A percentile compares a stretch with the other conserved stretches of the same genome.
phyloP scores from a whole-genome alignment of 2,888 invertebrate species.

The Acrobasis repandana region DNA sequence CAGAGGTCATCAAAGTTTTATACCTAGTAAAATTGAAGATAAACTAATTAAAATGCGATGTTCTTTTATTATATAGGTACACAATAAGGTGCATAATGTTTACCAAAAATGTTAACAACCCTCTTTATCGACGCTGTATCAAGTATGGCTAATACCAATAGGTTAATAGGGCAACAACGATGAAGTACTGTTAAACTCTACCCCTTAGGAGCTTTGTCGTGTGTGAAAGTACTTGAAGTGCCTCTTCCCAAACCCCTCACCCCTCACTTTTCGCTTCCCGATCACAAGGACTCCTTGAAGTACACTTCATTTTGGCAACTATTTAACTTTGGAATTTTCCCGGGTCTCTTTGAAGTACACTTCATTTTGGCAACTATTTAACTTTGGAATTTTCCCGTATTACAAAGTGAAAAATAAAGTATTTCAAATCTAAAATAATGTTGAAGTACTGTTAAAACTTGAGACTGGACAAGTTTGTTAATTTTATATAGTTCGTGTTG shows the following conservation, averaged over 20 bases:
- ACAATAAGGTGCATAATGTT: not conserved
- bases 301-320: conserved; percentile 4
- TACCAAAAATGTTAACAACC: conserved; percentile 5
- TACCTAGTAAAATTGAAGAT: no score
- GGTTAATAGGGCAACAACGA: conserved; percentile 13
- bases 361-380: conserved; percentile 3
- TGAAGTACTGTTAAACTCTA: conserved; percentile 16
- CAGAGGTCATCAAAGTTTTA: no score
- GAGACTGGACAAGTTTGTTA: no score
- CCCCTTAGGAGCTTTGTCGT: conserved; percentile 4
- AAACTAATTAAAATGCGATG: no score
- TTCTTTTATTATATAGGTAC: no score
- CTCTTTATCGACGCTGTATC: not conserved
- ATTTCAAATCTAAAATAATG: not conserved
- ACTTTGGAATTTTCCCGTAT: not conserved
- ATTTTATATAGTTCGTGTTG: no score
- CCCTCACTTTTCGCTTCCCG: not conserved
- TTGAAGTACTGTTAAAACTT: not conserved
- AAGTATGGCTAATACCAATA: conserved; percentile 1
- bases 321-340: not conserved
- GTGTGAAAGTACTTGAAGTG: conserved; percentile 11
- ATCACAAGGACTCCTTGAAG: conserved; percentile 1
- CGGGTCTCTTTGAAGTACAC: not conserved
- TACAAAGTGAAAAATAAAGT: not conserved
- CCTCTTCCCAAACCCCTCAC: conserved; percentile 6